Evolutionary conservation across 1,140 invertebrate genomes (phyloP).

Genomic region (Atta cephalotes): DNA sequence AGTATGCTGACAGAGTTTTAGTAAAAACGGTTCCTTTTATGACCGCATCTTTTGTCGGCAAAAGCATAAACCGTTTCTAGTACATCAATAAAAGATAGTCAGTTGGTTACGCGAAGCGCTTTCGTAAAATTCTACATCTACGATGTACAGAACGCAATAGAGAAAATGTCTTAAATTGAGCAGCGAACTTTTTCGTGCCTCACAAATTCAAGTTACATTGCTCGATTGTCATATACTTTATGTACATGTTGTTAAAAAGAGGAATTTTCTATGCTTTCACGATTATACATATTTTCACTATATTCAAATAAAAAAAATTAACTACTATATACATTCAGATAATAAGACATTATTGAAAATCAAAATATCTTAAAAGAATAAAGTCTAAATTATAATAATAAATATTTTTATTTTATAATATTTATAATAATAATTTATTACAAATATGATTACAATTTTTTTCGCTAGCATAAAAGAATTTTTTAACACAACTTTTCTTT

Average conservation of each 20-base stretch:
- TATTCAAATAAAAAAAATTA: background rate
- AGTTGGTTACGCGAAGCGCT: constrained; percentile 7
- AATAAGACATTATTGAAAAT: background rate
- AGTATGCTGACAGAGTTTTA: background rate
- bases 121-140: background rate
- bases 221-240: background rate
- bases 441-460: background rate
- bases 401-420: constrained; percentile 5
- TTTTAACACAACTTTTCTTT: background rate
- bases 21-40: constrained; percentile 25
- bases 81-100: constrained; percentile 37
- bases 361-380: background rate
- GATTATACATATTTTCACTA: no score
- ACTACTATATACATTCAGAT: background rate
- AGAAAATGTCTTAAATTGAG: constrained; percentile 23
- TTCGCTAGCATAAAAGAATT: background rate
- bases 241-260: background rate
- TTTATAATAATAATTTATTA: constrained; percentile 15
- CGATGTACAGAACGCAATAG: background rate
- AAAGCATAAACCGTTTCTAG: constrained; percentile 28
- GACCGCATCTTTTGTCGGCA: constrained; percentile 14
- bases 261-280: no score
- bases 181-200: constrained; percentile 18
- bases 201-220: background rate
- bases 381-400: background rate